Evolutionary conservation across 37 sponge, comb jelly and placozoan genomes (phyloP), one percentile per base, ranked within the genome.

Genomic region (Mnemiopsis leidyi): DNA sequence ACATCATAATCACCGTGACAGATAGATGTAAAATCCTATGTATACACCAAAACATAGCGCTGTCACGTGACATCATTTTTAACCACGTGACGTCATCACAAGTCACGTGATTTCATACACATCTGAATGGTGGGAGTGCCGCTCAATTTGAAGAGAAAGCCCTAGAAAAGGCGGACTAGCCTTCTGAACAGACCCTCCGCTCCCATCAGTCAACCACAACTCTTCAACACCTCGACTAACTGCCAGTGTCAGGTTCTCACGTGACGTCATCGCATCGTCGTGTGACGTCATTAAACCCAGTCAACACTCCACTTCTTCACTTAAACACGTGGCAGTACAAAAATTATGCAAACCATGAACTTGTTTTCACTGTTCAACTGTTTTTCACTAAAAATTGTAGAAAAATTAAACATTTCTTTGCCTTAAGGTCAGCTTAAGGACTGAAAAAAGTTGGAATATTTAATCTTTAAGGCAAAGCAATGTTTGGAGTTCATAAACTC

Each of bases 121-220:
- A 18, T 18, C 61, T 13, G 61, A 5, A 13, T 48, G 61, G 9
- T 48, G 61, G 13, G 61, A 48, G 9, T 18, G 29, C 73, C 73
- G 73, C 79, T 31, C 79, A 77, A 77, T 32, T 32, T 32, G 79
- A 77, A 77, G 79, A 77, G 79, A 77, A 77, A 26, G 79, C 79
- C 79, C 79, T 77, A 77, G 32, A 26, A 77, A 77, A 77, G 79
- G 35, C 79, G 79, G 79, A 34, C 79, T 26, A 28, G 35, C 79
- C 79, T 77, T 77, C 79, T 77, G 79, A 48, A 48, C 61, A 48
- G 61, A 48, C 61, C 13, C n/a, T n/a, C 9, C 61, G 9, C 13
- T 13, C 5, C 61, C 61, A 48, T 13, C 61, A 48, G 13, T 13
- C 61, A 48, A 48, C 61, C 61, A 48, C n/a, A n/a, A n/a, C n/a